phyloP scores from a whole-genome alignment of 2,113 vertebrate genomes.

The Grus americana region DNA sequence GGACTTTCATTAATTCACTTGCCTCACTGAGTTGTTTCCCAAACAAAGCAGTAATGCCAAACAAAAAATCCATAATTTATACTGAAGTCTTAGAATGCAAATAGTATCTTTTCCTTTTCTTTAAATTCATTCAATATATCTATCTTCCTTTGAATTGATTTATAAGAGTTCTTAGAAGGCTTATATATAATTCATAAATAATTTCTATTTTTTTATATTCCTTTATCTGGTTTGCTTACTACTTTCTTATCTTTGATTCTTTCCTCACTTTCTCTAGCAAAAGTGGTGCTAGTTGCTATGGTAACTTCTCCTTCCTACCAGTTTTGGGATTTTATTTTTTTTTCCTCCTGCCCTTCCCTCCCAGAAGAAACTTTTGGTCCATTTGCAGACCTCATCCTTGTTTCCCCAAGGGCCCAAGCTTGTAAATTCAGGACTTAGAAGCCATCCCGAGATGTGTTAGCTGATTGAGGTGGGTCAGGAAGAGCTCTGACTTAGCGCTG shows the following conservation, averaged over 20 bases:
- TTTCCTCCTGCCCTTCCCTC: not conserved
- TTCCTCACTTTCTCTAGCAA: not conserved
- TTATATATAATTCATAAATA: conserved; percentile 47
- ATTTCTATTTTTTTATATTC: not conserved
- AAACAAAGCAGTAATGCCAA: not conserved
- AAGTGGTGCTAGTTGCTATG: not conserved
- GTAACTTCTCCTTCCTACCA: not conserved
- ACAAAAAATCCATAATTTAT: not conserved
- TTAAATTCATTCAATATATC: not conserved
- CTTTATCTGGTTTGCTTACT: conserved; percentile 31
- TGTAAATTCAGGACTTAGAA: not conserved
- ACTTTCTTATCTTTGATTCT: not conserved
- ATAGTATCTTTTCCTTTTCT: not conserved
- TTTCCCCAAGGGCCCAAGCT: not conserved
- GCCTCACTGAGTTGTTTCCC: not conserved
- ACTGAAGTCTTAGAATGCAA: not conserved
- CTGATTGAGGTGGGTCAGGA: not conserved
- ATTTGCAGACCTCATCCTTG: no score
- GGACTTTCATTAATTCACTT: not conserved
- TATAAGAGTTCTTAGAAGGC: not conserved
- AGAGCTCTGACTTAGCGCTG: not conserved
- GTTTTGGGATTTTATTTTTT: not conserved
- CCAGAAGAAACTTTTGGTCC: not conserved
- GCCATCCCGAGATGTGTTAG: not conserved
- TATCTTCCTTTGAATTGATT: conserved; percentile 1